phyloP scores from a whole-genome alignment of 2,113 vertebrate species.

The Dicentrarchus labrax region DNA sequence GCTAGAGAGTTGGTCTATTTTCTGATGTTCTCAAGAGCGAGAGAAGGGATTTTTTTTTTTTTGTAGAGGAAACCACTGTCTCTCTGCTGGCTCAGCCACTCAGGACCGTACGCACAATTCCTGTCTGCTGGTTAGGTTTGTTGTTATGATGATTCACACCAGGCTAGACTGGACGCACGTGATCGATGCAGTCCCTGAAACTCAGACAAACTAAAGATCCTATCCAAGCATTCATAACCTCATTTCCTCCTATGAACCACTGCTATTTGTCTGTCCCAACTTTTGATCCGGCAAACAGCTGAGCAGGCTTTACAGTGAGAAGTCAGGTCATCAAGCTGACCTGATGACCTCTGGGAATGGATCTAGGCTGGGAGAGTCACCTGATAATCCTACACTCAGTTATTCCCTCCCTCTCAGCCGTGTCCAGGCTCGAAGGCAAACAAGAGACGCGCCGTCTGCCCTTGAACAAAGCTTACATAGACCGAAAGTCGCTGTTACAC shows the following conservation, averaged over 20 bases:
- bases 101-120: neutral
- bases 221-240: neutral
- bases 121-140: conserved; percentile 3
- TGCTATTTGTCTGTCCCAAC: conserved; percentile 26
- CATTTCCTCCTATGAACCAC: conserved; percentile 16
- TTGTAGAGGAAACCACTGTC: neutral
- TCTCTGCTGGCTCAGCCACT: conserved; percentile 24
- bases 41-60: neutral
- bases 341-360: conserved; percentile 63
- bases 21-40: neutral
- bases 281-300: conserved; percentile 60
- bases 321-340: conserved; percentile 51
- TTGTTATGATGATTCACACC: conserved; percentile 50
- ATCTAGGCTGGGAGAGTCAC: conserved; percentile 60
- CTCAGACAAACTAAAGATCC: conserved; percentile 5
- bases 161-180: conserved; percentile 26
- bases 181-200: conserved; percentile 26
- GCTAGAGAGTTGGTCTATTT: neutral
- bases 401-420: conserved; percentile 49
- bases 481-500: conserved; percentile 63
- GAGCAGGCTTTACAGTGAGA: conserved; percentile 59
- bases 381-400: conserved; percentile 68
- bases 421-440: conserved; percentile 59
- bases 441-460: conserved; percentile 62
- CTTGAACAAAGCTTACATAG: conserved; percentile 72